Evolutionary conservation across 2,797 vertebrate genomes (phyloP).

Genomic region (Xenentodon cancila): DNA sequence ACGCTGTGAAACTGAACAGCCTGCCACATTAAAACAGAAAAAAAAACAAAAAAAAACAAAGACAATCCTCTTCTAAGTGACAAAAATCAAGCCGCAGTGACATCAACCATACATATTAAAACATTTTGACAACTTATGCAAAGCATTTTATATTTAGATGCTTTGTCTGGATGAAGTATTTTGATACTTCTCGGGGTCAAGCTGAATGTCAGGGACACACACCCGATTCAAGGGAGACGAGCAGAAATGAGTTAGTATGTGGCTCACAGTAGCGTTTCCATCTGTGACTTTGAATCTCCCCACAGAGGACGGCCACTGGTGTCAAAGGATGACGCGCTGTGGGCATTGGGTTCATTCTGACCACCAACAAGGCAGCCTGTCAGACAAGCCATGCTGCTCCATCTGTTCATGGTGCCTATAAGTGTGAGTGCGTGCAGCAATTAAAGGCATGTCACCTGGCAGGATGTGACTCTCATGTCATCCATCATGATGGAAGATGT

Average conservation of each 20-base stretch:
- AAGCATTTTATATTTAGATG: slow-evolving; percentile 16
- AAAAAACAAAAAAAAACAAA: no score
- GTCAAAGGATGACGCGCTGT: slow-evolving; percentile 9
- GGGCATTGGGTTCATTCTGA: slow-evolving; percentile 59
- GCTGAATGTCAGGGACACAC: slow-evolving; percentile 44
- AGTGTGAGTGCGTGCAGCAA: slow-evolving; percentile 22
- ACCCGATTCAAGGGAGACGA: slow-evolving; percentile 25
- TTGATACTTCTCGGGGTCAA: slow-evolving; percentile 54
- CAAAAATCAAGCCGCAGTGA: slow-evolving; percentile 18
- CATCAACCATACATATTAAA: slow-evolving; percentile 24
- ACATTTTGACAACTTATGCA: no score
- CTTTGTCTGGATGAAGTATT: slow-evolving; percentile 40
- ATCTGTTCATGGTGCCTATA: slow-evolving; percentile 68
- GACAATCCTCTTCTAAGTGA: slow-evolving; percentile 14
- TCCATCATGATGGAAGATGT: slow-evolving; percentile 14
- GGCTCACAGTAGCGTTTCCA: slow-evolving; percentile 13
- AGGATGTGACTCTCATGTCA: slow-evolving; percentile 13
- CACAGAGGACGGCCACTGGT: slow-evolving; percentile 21
- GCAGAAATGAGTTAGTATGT: slow-evolving; percentile 23
- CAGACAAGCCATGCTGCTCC: slow-evolving; percentile 75
- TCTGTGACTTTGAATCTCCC: slow-evolving; percentile 39
- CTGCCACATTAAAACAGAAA: slow-evolving; percentile 14
- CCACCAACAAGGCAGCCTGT: slow-evolving; percentile 69
- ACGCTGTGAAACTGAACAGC: slow-evolving; percentile 27
- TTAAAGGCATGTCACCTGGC: slow-evolving; percentile 6